These are phyloP conservation scores for Tineola bisselliella DNA, from an alignment of 2,888 invertebrate species.

Conservation along the genomic window DNA sequence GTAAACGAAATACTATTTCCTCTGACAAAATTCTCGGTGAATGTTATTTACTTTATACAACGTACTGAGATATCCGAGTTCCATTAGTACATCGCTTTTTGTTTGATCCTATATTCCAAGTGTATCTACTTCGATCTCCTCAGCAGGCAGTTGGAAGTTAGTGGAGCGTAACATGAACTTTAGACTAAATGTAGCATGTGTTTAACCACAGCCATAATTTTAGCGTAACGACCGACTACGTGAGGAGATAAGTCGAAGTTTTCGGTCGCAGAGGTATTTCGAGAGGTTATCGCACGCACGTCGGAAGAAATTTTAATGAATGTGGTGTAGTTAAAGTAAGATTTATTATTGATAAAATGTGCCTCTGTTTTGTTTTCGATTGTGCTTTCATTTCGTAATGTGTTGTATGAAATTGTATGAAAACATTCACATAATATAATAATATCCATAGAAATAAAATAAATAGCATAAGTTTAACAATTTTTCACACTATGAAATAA, in stretches of 20 bases:
- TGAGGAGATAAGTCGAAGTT: conserved; percentile 65
- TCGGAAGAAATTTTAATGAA: conserved; percentile 60
- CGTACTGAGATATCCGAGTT: background rate
- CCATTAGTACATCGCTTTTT: background rate
- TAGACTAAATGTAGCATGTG: conserved; percentile 65
- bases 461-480: too few relatives aligned
- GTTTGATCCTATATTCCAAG: background rate
- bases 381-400: too few relatives aligned
- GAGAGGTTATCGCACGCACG: conserved; percentile 57
- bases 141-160: conserved; percentile 32
- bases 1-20: background rate
- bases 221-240: conserved; percentile 59
- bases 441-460: too few relatives aligned
- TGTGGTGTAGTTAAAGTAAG: conserved; percentile 40
- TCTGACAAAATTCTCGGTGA: background rate
- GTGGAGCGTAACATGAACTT: conserved; percentile 58
- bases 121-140: conserved; percentile 3
- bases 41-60: background rate
- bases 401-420: too few relatives aligned
- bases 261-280: conserved; percentile 41
- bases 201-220: conserved; percentile 62
- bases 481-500: background rate
- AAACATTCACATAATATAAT: too few relatives aligned
- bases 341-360: conserved; percentile 32
- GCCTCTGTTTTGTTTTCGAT: too few relatives aligned